Evolutionary conservation across 2,888 invertebrate species (phyloP).

Genomic region (Tortrix viridana): DNA sequence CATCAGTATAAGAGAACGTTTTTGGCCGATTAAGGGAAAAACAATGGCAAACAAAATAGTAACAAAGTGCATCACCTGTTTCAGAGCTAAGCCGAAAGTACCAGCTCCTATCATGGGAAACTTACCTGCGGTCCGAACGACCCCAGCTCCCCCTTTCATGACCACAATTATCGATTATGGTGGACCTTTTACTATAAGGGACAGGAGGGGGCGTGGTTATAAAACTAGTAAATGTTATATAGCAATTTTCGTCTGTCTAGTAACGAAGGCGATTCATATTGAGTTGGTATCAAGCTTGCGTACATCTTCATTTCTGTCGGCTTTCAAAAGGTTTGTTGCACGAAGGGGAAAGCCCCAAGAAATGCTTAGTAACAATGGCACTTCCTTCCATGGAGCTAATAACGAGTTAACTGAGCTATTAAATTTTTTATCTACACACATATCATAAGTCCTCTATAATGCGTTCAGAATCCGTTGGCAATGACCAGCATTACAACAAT

Average conservation of each 20-base stretch:
- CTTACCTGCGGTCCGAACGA: not conserved
- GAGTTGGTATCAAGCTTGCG: not conserved
- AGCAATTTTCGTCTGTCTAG: not conserved
- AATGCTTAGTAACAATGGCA: not conserved
- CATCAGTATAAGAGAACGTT: constrained; percentile 3
- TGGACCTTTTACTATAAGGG: not conserved
- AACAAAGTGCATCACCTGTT: constrained; percentile 5
- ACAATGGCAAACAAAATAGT: not conserved
- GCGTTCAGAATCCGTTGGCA: no score
- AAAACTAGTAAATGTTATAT: not conserved
- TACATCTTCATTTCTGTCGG: not conserved
- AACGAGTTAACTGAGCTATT: not conserved
- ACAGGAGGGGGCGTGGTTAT: not conserved
- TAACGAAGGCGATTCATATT: not conserved
- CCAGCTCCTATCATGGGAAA: not conserved
- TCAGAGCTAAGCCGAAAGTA: constrained; percentile 9
- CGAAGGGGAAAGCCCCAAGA: not conserved
- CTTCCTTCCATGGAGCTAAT: not conserved
- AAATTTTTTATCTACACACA: not conserved
- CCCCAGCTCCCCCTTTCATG: no score
- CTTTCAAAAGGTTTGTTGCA: not conserved
- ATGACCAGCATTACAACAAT: no score
- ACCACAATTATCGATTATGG: not conserved
- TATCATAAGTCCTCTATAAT: no score
- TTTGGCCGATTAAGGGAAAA: constrained; percentile 7